Evolutionary conservation across 1,140 invertebrate species (phyloP).

Genomic region (Linepithema humile): DNA sequence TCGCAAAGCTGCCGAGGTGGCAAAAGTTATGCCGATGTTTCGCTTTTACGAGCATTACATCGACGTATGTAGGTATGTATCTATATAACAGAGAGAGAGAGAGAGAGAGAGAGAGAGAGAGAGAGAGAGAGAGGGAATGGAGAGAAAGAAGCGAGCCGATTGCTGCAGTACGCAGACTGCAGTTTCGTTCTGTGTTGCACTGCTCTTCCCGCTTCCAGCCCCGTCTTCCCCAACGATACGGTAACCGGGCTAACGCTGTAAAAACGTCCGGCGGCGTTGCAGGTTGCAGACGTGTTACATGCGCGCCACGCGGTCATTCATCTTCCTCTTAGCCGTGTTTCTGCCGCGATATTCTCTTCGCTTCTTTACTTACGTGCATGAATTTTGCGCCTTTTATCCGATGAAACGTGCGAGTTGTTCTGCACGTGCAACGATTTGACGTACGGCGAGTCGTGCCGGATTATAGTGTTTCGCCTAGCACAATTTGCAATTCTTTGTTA

Average conservation of each 20-base stretch:
- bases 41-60: constrained; percentile 14
- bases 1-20: not conserved
- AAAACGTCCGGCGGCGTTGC: constrained; percentile 60
- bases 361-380: constrained; percentile 35
- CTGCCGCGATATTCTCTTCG: constrained; percentile 49
- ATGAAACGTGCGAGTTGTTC: not conserved
- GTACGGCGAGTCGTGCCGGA: not conserved
- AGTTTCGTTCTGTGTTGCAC: constrained; percentile 16
- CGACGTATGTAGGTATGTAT: not conserved
- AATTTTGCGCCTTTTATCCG: constrained; percentile 37
- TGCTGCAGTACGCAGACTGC: constrained; percentile 21
- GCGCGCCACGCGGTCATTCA: constrained; percentile 48
- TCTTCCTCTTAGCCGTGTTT: constrained; percentile 55
- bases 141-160: not conserved
- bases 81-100: no score
- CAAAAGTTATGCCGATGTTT: not conserved
- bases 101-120: no score
- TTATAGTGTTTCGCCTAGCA: not conserved
- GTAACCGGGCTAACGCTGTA: constrained; percentile 43
- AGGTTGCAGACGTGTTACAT: constrained; percentile 46
- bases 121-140: no score
- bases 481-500: constrained; percentile 23
- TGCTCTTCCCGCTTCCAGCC: constrained; percentile 14
- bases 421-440: constrained; percentile 19
- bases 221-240: constrained; percentile 17